Percentiles rank a stretch among this genome's conserved stretches.
Conservation (phyloP, 2,797 vertebrate species). For the Amniataba percoides region DNA sequence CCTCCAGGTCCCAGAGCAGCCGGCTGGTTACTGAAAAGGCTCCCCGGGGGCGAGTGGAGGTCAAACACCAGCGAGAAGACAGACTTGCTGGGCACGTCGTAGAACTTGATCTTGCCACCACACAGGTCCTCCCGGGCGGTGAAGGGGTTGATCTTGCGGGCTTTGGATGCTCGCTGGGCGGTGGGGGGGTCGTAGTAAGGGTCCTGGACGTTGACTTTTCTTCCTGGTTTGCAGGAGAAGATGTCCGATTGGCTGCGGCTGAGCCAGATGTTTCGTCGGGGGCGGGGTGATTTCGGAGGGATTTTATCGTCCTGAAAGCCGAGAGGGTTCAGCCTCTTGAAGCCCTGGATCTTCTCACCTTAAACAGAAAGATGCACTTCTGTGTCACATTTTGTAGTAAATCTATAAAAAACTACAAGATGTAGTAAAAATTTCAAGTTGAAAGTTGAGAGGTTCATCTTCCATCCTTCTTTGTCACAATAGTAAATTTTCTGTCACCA, state of each 20-base stretch:
- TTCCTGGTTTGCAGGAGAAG: constrained; percentile 91
- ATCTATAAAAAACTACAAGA: background rate
- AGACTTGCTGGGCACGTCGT: constrained; percentile 95
- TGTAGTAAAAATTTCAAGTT: background rate
- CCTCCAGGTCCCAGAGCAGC: constrained; percentile 42
- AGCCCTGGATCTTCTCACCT: constrained; percentile 90
- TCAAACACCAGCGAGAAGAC: constrained; percentile 97
- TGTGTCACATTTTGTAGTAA: background rate
- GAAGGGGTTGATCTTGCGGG: constrained; percentile 95
- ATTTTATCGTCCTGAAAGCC: constrained; percentile 91
- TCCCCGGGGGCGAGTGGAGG: constrained; percentile 91
- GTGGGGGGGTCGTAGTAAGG: constrained; percentile 90
- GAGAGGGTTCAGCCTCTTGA: constrained; percentile 93
- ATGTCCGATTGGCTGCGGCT: constrained; percentile 98
- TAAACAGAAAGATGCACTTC: constrained; percentile 6
- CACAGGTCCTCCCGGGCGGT: constrained; percentile 96
- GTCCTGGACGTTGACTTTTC: constrained; percentile 94
- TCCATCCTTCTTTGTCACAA: background rate
- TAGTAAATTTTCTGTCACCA: constrained; percentile 36
- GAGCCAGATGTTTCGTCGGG: constrained; percentile 93
- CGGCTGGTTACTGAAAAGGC: constrained; percentile 75
- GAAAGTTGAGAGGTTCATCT: background rate
- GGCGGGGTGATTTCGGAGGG: constrained; percentile 93
- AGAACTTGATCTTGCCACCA: constrained; percentile 97
- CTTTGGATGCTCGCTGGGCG: constrained; percentile 64